phyloP scores from a whole-genome alignment of 2,797 vertebrate genomes.

The Clarias laeviceps region DNA sequence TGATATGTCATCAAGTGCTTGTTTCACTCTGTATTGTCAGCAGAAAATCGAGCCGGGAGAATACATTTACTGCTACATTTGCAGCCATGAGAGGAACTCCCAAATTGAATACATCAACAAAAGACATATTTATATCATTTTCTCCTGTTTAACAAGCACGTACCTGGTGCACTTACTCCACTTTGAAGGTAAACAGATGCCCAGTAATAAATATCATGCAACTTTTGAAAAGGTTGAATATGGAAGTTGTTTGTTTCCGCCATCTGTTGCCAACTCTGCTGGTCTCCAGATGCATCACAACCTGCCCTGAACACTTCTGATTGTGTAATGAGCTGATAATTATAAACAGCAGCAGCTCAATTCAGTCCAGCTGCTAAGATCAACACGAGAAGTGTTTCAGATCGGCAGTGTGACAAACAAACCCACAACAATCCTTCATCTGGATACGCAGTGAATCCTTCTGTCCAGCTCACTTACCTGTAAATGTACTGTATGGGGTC shows the following conservation, averaged over 20 bases:
- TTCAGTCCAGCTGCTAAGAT: slow-evolving; percentile 41
- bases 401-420: slow-evolving; percentile 12
- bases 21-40: slow-evolving; percentile 51
- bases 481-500: too few relatives aligned
- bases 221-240: slow-evolving; percentile 33
- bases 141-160: slow-evolving; percentile 20
- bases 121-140: slow-evolving; percentile 27
- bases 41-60: slow-evolving; percentile 43
- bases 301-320: slow-evolving; percentile 41
- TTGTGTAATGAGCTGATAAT: slow-evolving; percentile 55
- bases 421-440: slow-evolving; percentile 34
- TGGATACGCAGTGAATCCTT: neutral
- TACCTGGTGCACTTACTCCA: neutral
- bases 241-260: slow-evolving; percentile 12
- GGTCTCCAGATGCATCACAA: slow-evolving; percentile 36
- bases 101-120: slow-evolving; percentile 44
- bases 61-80: slow-evolving; percentile 40
- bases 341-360: slow-evolving; percentile 45
- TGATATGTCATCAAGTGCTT: slow-evolving; percentile 42
- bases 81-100: slow-evolving; percentile 31
- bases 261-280: slow-evolving; percentile 33
- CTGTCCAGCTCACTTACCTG: neutral
- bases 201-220: neutral
- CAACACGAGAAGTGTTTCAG: slow-evolving; percentile 15
- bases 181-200: slow-evolving; percentile 23